Base-by-base conservation (phyloP, 2,113 vertebrate species). In the Andinoacara biseriatus region DNA sequence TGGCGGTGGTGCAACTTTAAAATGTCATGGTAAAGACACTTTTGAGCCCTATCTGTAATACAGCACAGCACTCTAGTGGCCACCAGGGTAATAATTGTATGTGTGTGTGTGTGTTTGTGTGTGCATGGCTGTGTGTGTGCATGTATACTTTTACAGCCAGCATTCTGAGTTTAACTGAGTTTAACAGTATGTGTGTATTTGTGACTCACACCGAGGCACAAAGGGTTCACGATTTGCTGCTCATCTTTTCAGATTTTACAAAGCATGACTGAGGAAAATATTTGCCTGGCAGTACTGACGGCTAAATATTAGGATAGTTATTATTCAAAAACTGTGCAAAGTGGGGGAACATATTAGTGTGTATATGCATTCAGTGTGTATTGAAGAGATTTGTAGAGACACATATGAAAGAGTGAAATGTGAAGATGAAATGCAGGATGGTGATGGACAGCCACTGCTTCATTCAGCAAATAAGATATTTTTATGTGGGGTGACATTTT, bases 51-150 rank as follows among this genome's bases (percentile, higher is more conserved):
- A 94, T 94, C 91, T 92, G 94, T 91, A 94, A 95, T 95, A 89
- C 94, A 92, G 94, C 94, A 96, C 93, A 95, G 96, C 95, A 95
- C 95, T 96, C 95, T 96, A 95, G 96, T 96, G 96, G 95, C 90
- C 94, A 94, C 90, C 75, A 67, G 86, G 87, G 92, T 94, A 94
- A 94, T 83, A 65, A 81, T 76, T 33, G 33, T 33, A 7, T 33
- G 33, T 33, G 7, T 91, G 74, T 75, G 6, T 84, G 81, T 15
- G 65, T 60, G 49, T 75, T 40, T 74, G 76, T 86, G 81, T 77
- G 74, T 76, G 78, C 83, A 61, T 75, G 63, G 63, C 46, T 74
- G 76, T 65, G 5, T 83, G 40, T 60, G 75, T 40, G 79, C 11
- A 24, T 69, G 63, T 72, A 11, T 22, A 22, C 29, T 22, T 77